Evolutionary conservation across 2,888 invertebrate species (phyloP), one percentile per base, ranked within the genome.

Genomic region (Ptychoptera contaminata): DNA sequence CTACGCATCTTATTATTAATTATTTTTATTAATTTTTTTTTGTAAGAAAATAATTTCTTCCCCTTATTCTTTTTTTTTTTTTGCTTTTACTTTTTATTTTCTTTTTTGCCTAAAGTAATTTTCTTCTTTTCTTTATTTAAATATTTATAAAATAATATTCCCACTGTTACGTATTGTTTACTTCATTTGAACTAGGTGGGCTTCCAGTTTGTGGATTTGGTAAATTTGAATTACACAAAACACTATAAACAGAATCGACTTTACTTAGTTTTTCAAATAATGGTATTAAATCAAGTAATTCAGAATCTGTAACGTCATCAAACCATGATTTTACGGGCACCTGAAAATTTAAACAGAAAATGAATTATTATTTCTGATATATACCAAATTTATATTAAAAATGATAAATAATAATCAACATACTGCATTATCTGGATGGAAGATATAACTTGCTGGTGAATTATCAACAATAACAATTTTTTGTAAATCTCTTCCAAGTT

Each of bases 341-440:
- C 86, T 87, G 65, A 2, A 65, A 65, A 48, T 48, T 47, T 45
- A 39, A 32, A 43, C 41, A 50, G 43, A 38, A 40, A 48, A 37
- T 16, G 39, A 37, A 48, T 47, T 42, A 45, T 23, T 16, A 43
- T 37, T 11, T 16, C 11, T 8, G 2, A 7, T n/a, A 23, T 3
- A 23, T 4, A 40, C 34, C 11, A 11, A 35, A 8, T 14, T 39
- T 15, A 38, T 4, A 42, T 10, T 42, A 29, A 35, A 15, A 10
- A 14, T 2, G 37, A n/a, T 42, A n/a, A 31, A 15, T 23, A 12
- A 8, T n/a, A 34, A 37, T 6, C 44, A 48, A 79, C 87, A 82
- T 69, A 98, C 96, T 68, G 97, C 97, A 73, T 98, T 98, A 67
- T 97, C 94, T 62, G 97, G 97, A 79, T 98, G 98, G 83, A 99